Evolutionary conservation across 1,140 invertebrate genomes (phyloP).

Genomic region (Hypsibius dujardini): DNA sequence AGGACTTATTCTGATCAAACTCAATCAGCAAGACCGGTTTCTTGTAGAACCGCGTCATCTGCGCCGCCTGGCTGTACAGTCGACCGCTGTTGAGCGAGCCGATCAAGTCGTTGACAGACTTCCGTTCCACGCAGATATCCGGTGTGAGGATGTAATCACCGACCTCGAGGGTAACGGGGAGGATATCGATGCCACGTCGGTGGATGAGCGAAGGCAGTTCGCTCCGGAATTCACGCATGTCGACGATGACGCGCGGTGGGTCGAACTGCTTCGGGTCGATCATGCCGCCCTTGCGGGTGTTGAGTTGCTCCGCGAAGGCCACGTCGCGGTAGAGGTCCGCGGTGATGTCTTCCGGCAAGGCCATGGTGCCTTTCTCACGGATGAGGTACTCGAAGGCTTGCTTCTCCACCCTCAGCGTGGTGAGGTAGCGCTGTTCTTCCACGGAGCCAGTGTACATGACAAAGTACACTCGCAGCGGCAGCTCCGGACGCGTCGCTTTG

Average conservation of each 20-base stretch:
- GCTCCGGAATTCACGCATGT: constrained; percentile 93
- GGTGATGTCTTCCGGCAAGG: constrained; percentile 41
- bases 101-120: constrained; percentile 90
- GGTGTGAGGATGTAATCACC: constrained; percentile 94
- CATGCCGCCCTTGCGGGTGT: constrained; percentile 47
- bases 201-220: constrained; percentile 86
- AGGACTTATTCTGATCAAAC: constrained; percentile 83
- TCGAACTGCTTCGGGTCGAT: constrained; percentile 24
- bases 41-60: constrained; percentile 69
- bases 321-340: constrained; percentile 6
- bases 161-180: constrained; percentile 72
- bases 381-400: constrained; percentile 81
- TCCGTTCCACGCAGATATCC: constrained; percentile 86
- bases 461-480: constrained; percentile 59
- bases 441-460: constrained; percentile 70
- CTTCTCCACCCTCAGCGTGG: constrained; percentile 70
- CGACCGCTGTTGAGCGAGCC: constrained; percentile 83
- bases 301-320: constrained; percentile 24
- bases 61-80: constrained; percentile 77
- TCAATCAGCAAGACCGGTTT: constrained; percentile 85
- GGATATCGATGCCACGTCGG: constrained; percentile 73
- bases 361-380: constrained; percentile 48
- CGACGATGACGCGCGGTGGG: constrained; percentile 60
- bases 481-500: constrained; percentile 42
- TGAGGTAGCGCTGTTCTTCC: constrained; percentile 87